phyloP scores from a whole-genome alignment of 2,888 invertebrate genomes.

The Latrodectus hesperus region DNA sequence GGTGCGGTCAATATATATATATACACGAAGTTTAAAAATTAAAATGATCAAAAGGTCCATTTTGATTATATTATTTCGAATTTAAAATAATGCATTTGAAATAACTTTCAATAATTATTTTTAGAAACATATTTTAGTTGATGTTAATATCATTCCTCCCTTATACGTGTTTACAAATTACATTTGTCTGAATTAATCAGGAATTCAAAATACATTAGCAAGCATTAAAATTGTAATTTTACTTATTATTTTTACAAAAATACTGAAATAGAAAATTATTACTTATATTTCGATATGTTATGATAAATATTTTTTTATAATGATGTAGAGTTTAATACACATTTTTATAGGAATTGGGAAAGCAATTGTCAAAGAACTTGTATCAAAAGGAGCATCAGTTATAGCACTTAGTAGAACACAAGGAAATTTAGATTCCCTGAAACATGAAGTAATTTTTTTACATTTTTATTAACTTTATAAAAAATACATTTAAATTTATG shows the following conservation, averaged over 20 bases:
- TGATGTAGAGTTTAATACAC: background rate
- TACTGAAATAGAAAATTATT: background rate
- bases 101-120: no score
- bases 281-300: background rate
- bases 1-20: no score
- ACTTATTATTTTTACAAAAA: background rate
- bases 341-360: conserved; percentile 80
- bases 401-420: conserved; percentile 85
- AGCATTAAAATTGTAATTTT: background rate
- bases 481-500: background rate
- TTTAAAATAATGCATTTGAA: no score
- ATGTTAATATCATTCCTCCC: no score
- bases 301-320: background rate
- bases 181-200: background rate
- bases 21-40: no score
- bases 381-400: conserved; percentile 83
- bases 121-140: no score
- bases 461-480: background rate
- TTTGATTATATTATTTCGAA: no score
- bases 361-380: conserved; percentile 82
- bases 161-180: no score
- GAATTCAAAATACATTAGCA: background rate
- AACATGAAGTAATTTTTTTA: conserved; percentile 75
- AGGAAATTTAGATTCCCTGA: conserved; percentile 81
- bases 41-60: no score